Percentiles rank a stretch among this genome's conserved stretches.
Conservation (phyloP, 2,888 invertebrate species). For the Apodemia hepburni region DNA sequence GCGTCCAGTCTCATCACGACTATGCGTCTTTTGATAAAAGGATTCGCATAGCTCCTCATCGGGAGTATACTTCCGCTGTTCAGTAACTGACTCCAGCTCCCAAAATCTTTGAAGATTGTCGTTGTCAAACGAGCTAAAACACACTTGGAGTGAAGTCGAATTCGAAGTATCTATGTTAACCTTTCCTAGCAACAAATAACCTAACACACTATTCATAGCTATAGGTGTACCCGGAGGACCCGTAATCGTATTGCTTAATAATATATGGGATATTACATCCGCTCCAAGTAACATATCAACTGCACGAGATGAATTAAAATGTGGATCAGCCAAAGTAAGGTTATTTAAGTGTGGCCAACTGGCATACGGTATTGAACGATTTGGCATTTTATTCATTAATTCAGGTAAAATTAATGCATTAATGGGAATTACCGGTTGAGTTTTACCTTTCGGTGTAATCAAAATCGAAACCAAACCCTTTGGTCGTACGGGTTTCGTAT, state of each 20-base stretch:
- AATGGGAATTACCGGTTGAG: neutral
- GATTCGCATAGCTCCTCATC: slow-evolving; percentile 8
- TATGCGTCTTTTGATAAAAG: slow-evolving; percentile 10
- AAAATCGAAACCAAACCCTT: neutral
- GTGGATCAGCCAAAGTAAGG: neutral
- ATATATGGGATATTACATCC: neutral
- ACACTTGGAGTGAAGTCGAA: neutral
- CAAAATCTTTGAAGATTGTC: slow-evolving; percentile 11
- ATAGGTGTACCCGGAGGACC: slow-evolving; percentile 5
- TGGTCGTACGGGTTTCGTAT: neutral
- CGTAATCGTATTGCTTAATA: slow-evolving; percentile 7
- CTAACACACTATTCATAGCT: neutral
- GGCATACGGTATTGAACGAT: neutral
- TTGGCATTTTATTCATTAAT: neutral
- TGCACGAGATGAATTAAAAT: neutral
- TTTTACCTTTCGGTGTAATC: neutral
- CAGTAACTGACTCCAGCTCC: slow-evolving; percentile 2
- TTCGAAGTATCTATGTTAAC: neutral
- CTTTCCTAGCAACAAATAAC: neutral
- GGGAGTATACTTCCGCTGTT: neutral
- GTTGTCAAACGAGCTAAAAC: slow-evolving; percentile 16
- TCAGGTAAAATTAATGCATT: neutral
- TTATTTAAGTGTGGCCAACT: neutral
- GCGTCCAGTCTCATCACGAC: neutral
- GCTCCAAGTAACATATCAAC: slow-evolving; percentile 2